Base-by-base conservation (phyloP, 53 echinoderm and acorn worm genomes). In the Henricia sp. region DNA sequence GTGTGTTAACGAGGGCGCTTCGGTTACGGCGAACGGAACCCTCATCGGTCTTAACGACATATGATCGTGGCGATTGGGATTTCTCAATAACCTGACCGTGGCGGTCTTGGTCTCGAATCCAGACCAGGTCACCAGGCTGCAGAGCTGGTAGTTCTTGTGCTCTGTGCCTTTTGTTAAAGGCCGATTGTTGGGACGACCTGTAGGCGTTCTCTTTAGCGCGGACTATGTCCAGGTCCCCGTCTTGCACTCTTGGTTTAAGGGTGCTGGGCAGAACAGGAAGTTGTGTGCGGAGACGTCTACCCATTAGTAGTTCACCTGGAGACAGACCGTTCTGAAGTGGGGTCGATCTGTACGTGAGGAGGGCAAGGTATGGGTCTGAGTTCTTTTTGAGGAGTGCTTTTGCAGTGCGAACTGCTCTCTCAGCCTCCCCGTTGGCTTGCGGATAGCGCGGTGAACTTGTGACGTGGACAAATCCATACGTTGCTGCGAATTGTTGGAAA, bases 391-490 rank as follows among this genome's bases (percentile, higher is more conserved):
- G 28, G 16, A 82, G 23, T 51, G 32, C 30, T 41, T 85, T 87
- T 19, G 52, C 70, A 5, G 85, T 68, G 17, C 71, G 58, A 12
- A 90, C 86, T 14, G 91, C 87, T 82, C 87, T 58, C 52, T 87
- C 91, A 21, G 53, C 82, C 66, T 71, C 89, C 6, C 89, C 89
- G 71, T 92, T 89, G 14, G 85, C 68, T 19, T 92, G 92, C 5
- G 89, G 89, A 26, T 82, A 50, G 2, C 63, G 34, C 13, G 71
- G 90, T 11, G 55, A 76, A 37, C 87, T 90, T 19, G 86, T 86
- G 12, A 72, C 25, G 36, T 74, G 34, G 2, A 34, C 40, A 63
- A 64, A 83, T 43, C 50, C 68, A n/a, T 83, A 67, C 27, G 30
- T 50, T 34, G 48, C 67, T 83, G 68, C 52, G 20, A 83, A 83